These are phyloP conservation scores for Sorex maritimensis DNA, from an alignment of 2,797 vertebrate species.

Conservation along the genomic window DNA sequence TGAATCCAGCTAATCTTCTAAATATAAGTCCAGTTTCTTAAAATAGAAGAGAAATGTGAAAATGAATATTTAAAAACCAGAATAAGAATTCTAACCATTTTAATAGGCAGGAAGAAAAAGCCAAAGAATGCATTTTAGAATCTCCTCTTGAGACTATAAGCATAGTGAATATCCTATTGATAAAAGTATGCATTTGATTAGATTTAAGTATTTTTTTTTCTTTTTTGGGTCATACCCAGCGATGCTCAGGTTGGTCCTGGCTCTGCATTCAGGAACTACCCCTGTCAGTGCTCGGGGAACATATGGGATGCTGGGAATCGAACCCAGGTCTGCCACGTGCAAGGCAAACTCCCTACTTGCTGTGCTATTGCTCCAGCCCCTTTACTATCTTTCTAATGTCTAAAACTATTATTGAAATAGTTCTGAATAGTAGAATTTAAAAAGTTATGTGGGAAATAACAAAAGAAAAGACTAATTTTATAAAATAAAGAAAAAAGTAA, in stretches of 20 bases:
- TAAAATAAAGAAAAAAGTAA: background rate
- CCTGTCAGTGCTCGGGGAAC: no score
- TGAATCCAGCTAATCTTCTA: constrained; percentile 20
- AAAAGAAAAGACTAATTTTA: background rate
- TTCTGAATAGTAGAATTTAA: background rate
- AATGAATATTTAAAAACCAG: constrained; percentile 54
- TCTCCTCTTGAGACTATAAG: background rate
- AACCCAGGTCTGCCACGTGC: no score
- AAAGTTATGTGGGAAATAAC: background rate
- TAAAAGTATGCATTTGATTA: background rate
- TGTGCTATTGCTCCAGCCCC: no score
- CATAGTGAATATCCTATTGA: background rate
- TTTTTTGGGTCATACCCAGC: no score
- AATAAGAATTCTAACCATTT: constrained; percentile 29
- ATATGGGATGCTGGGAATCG: no score
- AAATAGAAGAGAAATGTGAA: background rate
- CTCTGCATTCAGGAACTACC: no score
- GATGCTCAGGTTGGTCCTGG: no score
- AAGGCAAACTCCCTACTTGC: no score
- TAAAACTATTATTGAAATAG: background rate
- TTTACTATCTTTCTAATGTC: background rate
- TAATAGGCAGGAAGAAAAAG: background rate
- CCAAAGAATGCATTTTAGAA: background rate
- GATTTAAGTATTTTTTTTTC: background rate
- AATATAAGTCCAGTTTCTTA: constrained; percentile 42